Conservation (phyloP, 2,113 vertebrate genomes). For the Tragelaphus imberbis region DNA sequence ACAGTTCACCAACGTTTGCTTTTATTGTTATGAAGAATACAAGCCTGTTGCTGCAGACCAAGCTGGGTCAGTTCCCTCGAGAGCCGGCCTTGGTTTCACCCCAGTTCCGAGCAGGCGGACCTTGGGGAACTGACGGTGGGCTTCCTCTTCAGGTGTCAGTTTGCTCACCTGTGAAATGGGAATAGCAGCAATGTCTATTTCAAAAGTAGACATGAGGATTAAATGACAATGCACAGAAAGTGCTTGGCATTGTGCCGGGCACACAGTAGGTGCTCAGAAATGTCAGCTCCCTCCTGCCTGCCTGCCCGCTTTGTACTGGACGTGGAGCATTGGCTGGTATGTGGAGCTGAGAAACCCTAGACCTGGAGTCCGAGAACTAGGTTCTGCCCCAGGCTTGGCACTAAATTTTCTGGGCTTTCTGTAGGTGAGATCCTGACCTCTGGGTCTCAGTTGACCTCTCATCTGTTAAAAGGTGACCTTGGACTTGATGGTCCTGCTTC, state of each 20-base stretch:
- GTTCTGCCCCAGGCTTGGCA: not conserved
- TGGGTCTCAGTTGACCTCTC: not conserved
- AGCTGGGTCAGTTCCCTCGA: not conserved
- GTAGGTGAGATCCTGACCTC: not conserved
- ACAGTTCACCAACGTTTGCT: not conserved
- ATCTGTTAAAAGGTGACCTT: not conserved
- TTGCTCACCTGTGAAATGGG: not conserved
- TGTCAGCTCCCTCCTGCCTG: not conserved
- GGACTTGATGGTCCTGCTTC: not conserved
- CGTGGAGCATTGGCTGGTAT: not conserved
- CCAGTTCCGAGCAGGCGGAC: not conserved
- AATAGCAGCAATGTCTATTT: not conserved
- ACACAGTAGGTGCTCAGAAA: not conserved
- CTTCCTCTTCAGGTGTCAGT: not conserved
- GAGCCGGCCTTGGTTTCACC: not conserved
- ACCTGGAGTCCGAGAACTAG: not conserved
- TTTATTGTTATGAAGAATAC: not conserved
- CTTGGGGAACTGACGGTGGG: not conserved
- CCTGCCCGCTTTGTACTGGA: accelerated
- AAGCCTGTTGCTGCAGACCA: not conserved
- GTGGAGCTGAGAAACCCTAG: not conserved
- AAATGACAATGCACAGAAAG: not conserved
- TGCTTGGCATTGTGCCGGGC: not conserved
- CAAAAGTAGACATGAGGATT: not conserved
- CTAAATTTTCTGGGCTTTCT: not conserved